Evolutionary conservation across 2,113 vertebrate genomes (phyloP).

Genomic region (Tonatia bakeri): DNA sequence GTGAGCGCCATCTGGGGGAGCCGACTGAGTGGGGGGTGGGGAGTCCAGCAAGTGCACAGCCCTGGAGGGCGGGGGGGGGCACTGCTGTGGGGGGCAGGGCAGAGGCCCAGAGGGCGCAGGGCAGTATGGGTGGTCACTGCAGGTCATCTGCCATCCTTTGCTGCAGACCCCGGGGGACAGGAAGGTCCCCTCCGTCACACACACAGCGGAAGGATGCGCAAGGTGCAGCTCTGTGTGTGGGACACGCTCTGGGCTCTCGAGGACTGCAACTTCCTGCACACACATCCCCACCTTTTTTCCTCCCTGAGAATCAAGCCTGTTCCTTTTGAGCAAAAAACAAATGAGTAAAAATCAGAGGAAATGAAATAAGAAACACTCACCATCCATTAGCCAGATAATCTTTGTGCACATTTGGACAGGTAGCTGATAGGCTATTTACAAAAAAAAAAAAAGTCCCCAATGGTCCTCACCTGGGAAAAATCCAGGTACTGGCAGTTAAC

Average conservation of each 20-base stretch:
- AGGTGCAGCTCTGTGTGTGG: neutral
- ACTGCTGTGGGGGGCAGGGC: neutral
- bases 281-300: rapidly evolving
- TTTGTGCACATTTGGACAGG: neutral
- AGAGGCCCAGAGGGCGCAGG: neutral
- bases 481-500: neutral
- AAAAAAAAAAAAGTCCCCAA: neutral
- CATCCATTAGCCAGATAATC: neutral
- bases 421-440: neutral
- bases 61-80: neutral
- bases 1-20: neutral
- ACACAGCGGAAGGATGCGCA: rapidly evolving
- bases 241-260: neutral
- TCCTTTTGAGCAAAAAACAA: neutral
- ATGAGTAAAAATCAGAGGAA: neutral
- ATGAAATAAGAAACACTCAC: neutral
- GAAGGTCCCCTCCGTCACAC: neutral
- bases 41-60: too few species aligned
- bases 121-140: rapidly evolving
- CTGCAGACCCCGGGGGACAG: too few species aligned
- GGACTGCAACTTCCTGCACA: neutral
- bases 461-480: neutral
- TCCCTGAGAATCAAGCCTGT: neutral
- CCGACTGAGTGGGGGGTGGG: too few species aligned
- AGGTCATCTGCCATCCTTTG: neutral